Percentiles rank a stretch among this genome's conserved stretches.
Evolutionary conservation across 2,113 vertebrate genomes (phyloP).

Genomic region (Podocnemis expansa): DNA sequence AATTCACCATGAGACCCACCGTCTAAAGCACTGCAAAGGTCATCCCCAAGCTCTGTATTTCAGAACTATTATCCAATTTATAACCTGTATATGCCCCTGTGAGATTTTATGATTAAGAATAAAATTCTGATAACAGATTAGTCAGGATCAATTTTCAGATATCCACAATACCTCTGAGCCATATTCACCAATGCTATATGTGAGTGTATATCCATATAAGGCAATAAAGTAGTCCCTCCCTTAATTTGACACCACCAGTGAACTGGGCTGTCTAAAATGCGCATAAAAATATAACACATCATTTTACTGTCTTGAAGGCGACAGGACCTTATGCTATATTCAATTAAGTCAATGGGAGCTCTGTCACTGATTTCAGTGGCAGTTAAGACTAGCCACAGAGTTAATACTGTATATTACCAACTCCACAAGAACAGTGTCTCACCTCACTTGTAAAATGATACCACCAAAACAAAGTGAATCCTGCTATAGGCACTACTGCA

Average conservation of each 20-base stretch:
- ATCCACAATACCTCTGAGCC: not conserved
- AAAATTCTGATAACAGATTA: not conserved
- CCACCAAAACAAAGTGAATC: not conserved
- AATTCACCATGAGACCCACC: not conserved
- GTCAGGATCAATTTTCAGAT: not conserved
- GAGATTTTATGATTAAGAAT: not conserved
- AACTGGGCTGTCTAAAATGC: not conserved
- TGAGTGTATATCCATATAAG: not conserved
- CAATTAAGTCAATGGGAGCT: not conserved
- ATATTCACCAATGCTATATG: not conserved
- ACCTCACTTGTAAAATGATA: not conserved
- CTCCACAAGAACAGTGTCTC: not conserved
- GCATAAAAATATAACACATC: not conserved
- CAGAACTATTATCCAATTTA: not conserved
- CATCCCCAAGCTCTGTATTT: accelerated
- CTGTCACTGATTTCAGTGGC: not conserved
- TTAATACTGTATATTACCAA: not conserved
- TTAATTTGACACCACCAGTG: not conserved
- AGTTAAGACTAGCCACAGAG: not conserved
- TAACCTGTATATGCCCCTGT: not conserved
- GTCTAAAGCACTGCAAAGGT: not conserved
- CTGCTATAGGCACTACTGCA: not conserved
- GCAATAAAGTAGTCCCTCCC: not conserved
- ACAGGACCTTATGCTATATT: not conserved
- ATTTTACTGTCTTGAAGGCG: not conserved